A percentile compares a stretch with the other conserved stretches of the same genome.
Conservation (phyloP, 2,888 invertebrate species). For the Ectropis crepuscularia region DNA sequence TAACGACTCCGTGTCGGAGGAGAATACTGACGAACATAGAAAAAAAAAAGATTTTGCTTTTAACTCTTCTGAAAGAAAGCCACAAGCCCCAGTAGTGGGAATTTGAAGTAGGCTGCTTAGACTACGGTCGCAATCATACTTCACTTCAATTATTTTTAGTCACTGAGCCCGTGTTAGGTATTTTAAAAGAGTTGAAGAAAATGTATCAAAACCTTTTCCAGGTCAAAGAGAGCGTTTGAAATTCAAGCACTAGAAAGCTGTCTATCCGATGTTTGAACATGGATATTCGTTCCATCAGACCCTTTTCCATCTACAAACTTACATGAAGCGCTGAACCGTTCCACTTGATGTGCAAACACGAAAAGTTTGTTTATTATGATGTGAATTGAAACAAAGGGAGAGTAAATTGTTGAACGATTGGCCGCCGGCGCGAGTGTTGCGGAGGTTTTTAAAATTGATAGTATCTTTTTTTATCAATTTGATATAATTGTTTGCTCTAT, state of each 20-base stretch:
- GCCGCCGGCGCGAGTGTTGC: conserved; percentile 15
- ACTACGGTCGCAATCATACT: too few species aligned
- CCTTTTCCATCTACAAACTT: conserved; percentile 36
- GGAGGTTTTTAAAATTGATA: too few species aligned
- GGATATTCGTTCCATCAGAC: conserved; percentile 36
- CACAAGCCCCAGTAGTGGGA: too few species aligned
- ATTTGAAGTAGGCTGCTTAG: too few species aligned
- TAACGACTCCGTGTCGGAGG: too few species aligned
- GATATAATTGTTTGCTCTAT: too few species aligned
- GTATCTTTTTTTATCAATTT: too few species aligned
- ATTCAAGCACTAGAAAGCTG: conserved; percentile 37
- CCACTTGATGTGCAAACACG: conserved; percentile 39
- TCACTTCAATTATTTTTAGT: too few species aligned
- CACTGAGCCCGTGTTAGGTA: too few species aligned
- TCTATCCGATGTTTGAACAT: conserved; percentile 36
- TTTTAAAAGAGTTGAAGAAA: not conserved
- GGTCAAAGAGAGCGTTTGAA: conserved; percentile 22
- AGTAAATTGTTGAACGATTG: conserved; percentile 30
- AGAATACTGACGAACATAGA: too few species aligned
- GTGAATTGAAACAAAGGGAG: conserved; percentile 41
- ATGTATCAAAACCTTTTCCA: conserved; percentile 14
- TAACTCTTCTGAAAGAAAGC: too few species aligned
- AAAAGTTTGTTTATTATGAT: conserved; percentile 46
- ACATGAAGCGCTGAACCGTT: conserved; percentile 35
- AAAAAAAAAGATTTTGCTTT: too few species aligned